Percentiles rank a stretch among this genome's conserved stretches.
These are phyloP conservation scores for Mirza zaza DNA, from an alignment of 2,113 vertebrate species.

Conservation along the genomic window DNA sequence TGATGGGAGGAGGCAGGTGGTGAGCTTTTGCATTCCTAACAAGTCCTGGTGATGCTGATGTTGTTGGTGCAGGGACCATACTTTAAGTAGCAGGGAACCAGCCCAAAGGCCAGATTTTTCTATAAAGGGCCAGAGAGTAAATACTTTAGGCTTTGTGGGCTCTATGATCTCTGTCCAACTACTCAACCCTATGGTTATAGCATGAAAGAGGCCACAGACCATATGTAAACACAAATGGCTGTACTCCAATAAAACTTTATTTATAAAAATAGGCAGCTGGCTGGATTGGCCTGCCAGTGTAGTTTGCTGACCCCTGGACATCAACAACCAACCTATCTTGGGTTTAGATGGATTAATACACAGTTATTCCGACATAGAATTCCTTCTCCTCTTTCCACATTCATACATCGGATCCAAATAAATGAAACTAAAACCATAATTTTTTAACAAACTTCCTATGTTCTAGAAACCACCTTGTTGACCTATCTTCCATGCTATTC, in stretches of 20 bases:
- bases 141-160: not conserved
- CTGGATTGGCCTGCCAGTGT: not conserved
- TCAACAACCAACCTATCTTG: not conserved
- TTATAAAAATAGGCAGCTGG: not conserved
- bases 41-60: not conserved
- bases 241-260: not conserved
- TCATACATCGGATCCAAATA: not conserved
- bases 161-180: not conserved
- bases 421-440: not conserved
- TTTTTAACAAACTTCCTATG: not conserved
- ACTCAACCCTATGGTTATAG: not conserved
- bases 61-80: not conserved
- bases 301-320: not conserved
- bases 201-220: not conserved
- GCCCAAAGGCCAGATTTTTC: not conserved
- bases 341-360: not conserved
- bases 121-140: not conserved
- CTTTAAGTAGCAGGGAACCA: not conserved
- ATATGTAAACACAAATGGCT: not conserved
- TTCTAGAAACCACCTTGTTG: not conserved
- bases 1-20: not conserved
- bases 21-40: not conserved
- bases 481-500: not conserved
- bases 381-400: not conserved
- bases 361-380: slow-evolving; percentile 10